Percentiles rank a stretch among this genome's conserved stretches.
phyloP scores from a whole-genome alignment of 2,113 vertebrate species.

The Cavia aperea region DNA sequence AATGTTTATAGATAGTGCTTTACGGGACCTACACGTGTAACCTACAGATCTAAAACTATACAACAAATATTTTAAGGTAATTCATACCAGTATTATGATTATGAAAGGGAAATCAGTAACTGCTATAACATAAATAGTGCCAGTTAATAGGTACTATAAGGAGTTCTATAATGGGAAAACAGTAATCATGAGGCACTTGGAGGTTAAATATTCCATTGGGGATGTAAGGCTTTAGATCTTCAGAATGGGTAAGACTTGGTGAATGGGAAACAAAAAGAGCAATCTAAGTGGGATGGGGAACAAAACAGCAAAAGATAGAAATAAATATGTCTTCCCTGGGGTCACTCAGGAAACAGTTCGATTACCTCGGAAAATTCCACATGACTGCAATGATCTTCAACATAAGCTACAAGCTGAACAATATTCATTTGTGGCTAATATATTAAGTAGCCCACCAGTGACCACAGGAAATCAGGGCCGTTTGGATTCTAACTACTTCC shows the following conservation, averaged over 20 bases:
- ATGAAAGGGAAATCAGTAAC: conserved; percentile 36
- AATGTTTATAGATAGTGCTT: background rate
- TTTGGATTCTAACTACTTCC: background rate
- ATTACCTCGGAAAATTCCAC: background rate
- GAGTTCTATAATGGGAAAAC: background rate
- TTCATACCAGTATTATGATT: background rate
- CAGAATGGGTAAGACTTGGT: conserved; percentile 37
- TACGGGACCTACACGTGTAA: background rate
- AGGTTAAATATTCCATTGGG: background rate
- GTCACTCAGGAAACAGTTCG: background rate
- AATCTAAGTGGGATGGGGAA: background rate
- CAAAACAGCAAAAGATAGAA: background rate
- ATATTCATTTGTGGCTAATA: background rate
- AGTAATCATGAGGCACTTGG: background rate
- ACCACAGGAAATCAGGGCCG: background rate
- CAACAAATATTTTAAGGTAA: conserved; percentile 35
- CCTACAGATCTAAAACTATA: background rate
- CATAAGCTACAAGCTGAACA: background rate
- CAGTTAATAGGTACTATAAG: background rate
- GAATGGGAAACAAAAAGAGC: background rate
- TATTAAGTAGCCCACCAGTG: background rate
- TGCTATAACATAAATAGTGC: background rate
- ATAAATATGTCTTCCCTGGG: background rate
- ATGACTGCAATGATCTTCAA: background rate
- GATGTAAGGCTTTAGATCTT: conserved; percentile 9